Evolutionary conservation across 2,888 invertebrate species (phyloP).

Genomic region (Lithophane semibrunnea): DNA sequence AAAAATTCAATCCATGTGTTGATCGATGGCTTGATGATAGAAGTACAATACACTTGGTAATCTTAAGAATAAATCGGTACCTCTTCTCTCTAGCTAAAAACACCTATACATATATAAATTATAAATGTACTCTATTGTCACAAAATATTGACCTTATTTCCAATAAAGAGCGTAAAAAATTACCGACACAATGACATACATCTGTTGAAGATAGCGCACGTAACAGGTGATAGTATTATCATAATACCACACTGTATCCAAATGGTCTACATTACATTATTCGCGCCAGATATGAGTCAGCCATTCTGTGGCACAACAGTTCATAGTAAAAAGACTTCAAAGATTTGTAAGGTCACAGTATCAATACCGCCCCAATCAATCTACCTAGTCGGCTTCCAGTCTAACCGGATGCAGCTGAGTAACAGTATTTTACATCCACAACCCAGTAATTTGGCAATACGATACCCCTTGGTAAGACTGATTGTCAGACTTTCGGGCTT

Average conservation of each 20-base stretch:
- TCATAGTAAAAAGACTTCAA: not conserved
- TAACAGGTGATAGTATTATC: constrained; percentile 13
- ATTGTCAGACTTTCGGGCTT: too few relatives aligned
- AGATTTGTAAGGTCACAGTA: too few relatives aligned
- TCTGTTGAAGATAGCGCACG: constrained; percentile 22
- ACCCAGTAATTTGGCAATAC: too few relatives aligned
- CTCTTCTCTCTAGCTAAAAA: not conserved
- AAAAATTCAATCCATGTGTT: too few relatives aligned
- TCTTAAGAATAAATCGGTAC: not conserved
- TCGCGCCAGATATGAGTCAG: not conserved
- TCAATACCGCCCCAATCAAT: too few relatives aligned
- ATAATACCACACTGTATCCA: not conserved
- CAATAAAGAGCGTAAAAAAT: constrained; percentile 12
- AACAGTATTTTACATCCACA: too few relatives aligned
- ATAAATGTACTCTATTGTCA: not conserved
- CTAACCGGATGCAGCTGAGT: too few relatives aligned
- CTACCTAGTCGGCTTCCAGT: too few relatives aligned
- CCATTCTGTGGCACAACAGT: not conserved
- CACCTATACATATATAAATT: not conserved
- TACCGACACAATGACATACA: not conserved
- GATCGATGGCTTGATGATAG: too few relatives aligned
- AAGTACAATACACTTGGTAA: not conserved
- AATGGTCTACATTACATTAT: not conserved
- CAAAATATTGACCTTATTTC: constrained; percentile 25
- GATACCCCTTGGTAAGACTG: too few relatives aligned